phyloP scores from a whole-genome alignment of 2,888 invertebrate species.

The Epistrophella euchroma region DNA sequence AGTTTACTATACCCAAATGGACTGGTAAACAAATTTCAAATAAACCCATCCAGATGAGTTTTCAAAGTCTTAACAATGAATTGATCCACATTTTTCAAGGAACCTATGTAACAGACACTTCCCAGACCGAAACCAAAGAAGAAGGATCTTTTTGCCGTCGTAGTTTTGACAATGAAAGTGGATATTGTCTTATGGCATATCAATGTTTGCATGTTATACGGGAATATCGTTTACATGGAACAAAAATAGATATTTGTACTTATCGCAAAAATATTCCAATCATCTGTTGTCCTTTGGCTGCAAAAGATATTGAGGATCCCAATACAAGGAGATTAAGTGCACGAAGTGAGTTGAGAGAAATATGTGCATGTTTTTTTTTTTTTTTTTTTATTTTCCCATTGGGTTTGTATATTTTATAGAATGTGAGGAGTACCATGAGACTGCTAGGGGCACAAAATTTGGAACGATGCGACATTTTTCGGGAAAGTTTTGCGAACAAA shows the following conservation, averaged over 20 bases:
- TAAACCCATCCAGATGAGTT: background rate
- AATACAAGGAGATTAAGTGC: conserved; percentile 80
- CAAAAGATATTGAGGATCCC: conserved; percentile 78
- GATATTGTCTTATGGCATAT: conserved; percentile 81
- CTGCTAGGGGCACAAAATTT: conserved; percentile 78
- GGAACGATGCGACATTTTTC: conserved; percentile 78
- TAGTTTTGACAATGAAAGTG: conserved; percentile 81
- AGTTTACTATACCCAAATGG: conserved; percentile 73
- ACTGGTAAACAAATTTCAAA: conserved; percentile 25
- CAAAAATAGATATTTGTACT: conserved; percentile 80
- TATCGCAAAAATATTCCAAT: conserved; percentile 81
- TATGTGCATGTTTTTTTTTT: background rate
- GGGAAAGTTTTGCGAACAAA: conserved; percentile 80
- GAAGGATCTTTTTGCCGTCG: conserved; percentile 82
- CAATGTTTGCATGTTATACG: conserved; percentile 81
- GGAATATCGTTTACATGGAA: conserved; percentile 81
- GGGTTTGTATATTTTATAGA: conserved; percentile 80
- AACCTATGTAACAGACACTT: background rate
- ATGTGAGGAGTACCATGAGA: conserved; percentile 85
- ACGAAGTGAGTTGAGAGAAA: conserved; percentile 78
- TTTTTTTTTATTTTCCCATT: background rate
- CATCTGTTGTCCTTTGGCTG: conserved; percentile 82
- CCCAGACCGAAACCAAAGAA: conserved; percentile 7
- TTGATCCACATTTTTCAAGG: conserved; percentile 23
- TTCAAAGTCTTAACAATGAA: conserved; percentile 20